Conservation (phyloP, 1,140 invertebrate genomes). For the Oscheius sp. region DNA sequence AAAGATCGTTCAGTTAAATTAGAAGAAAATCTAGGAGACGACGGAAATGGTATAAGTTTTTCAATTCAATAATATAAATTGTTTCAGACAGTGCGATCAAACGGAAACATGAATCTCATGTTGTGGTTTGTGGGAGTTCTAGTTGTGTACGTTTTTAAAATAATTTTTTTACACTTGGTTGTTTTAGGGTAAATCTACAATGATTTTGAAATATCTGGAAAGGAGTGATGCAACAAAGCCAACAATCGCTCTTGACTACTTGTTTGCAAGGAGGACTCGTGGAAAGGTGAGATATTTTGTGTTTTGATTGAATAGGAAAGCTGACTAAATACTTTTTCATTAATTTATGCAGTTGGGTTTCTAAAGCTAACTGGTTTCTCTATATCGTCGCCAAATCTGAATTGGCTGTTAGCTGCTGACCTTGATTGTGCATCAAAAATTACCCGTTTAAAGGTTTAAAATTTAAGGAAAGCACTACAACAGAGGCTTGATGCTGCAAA, state of each 20-base stretch:
- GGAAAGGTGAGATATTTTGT: neutral
- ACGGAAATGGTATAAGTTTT: neutral
- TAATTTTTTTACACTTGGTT: neutral
- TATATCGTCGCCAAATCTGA: too few species aligned
- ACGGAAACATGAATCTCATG: neutral
- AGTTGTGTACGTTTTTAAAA: neutral
- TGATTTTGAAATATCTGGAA: neutral
- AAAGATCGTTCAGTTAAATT: neutral
- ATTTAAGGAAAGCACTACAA: too few species aligned
- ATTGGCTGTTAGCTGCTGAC: too few species aligned
- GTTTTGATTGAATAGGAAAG: too few species aligned
- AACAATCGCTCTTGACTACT: neutral
- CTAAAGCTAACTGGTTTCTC: too few species aligned
- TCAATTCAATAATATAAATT: neutral
- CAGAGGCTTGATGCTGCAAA: too few species aligned
- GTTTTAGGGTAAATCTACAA: neutral
- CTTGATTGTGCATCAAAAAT: too few species aligned
- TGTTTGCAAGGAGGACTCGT: neutral
- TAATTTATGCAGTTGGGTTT: too few species aligned
- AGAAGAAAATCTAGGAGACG: neutral
- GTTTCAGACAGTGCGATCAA: constrained; percentile 3
- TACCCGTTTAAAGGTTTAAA: too few species aligned
- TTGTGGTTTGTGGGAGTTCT: neutral
- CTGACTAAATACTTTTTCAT: too few species aligned
- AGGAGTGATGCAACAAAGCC: neutral